phyloP scores from a whole-genome alignment of 2,113 vertebrate genomes.

The Macrotis lagotis region DNA sequence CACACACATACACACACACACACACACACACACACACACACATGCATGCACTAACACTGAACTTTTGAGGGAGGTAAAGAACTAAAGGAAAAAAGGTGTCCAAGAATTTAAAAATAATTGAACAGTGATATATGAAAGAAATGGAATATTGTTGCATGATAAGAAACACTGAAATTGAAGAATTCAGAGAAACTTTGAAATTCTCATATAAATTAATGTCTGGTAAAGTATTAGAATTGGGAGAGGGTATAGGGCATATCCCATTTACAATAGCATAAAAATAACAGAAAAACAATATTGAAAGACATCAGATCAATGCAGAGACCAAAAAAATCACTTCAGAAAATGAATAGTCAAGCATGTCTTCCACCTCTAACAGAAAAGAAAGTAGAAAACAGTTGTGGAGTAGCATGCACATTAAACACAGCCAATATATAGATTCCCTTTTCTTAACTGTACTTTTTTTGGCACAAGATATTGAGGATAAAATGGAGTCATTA shows the following conservation, averaged over 20 bases:
- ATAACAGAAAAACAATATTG: not conserved
- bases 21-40: no score
- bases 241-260: not conserved
- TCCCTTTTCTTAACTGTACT: not conserved
- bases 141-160: not conserved
- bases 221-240: not conserved
- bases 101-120: not conserved
- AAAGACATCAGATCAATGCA: not conserved
- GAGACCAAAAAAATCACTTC: not conserved
- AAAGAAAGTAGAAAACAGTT: not conserved
- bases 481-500: not conserved
- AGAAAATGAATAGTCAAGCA: not conserved
- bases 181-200: not conserved
- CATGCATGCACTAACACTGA: not conserved
- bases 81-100: not conserved
- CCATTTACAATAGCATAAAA: not conserved
- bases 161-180: not conserved
- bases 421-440: not conserved
- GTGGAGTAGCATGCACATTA: not conserved
- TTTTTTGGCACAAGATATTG: not conserved
- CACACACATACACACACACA: no score
- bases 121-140: not conserved
- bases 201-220: not conserved
- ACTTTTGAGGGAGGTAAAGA: not conserved
- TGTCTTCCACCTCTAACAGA: not conserved